Evolutionary conservation across 1,140 invertebrate genomes (phyloP).

Genomic region (Sarcophaga bullata): DNA sequence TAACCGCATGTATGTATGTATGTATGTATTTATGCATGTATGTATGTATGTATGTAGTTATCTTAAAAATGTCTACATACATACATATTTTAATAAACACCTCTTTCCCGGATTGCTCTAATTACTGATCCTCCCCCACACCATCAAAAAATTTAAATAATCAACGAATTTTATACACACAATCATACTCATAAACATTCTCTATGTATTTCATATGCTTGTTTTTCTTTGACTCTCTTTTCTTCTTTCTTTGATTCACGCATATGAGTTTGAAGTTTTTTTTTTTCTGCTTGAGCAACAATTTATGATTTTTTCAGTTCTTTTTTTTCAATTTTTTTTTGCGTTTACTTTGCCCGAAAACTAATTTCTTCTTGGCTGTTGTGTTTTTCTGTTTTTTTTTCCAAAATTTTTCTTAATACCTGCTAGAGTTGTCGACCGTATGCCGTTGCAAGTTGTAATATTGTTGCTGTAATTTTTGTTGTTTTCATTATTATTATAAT

Average conservation of each 20-base stretch:
- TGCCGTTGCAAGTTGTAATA: no score
- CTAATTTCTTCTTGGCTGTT: constrained; percentile 20
- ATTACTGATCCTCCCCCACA: constrained; percentile 19
- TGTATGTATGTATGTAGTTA: no score
- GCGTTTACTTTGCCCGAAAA: not conserved
- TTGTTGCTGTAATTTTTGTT: no score
- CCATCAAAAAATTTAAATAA: not conserved
- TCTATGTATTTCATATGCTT: not conserved
- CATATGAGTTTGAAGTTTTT: constrained; percentile 16
- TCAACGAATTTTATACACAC: no score
- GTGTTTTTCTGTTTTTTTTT: not conserved
- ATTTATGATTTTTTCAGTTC: constrained; percentile 26
- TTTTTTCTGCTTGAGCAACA: constrained; percentile 16
- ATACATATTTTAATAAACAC: constrained; percentile 31
- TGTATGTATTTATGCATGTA: no score
- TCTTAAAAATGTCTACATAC: not conserved
- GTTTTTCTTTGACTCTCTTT: not conserved
- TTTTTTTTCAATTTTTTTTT: constrained; percentile 4
- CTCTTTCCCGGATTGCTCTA: constrained; percentile 15
- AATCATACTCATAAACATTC: no score
- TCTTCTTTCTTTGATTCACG: constrained; percentile 1
- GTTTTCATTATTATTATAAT: no score
- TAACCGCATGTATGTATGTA: no score
- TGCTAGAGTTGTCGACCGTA: not conserved
- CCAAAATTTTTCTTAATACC: constrained; percentile 19